These are phyloP conservation scores for Lepeophtheirus nordmannii DNA, from an alignment of 2,888 invertebrate species.

Conservation along the genomic window DNA sequence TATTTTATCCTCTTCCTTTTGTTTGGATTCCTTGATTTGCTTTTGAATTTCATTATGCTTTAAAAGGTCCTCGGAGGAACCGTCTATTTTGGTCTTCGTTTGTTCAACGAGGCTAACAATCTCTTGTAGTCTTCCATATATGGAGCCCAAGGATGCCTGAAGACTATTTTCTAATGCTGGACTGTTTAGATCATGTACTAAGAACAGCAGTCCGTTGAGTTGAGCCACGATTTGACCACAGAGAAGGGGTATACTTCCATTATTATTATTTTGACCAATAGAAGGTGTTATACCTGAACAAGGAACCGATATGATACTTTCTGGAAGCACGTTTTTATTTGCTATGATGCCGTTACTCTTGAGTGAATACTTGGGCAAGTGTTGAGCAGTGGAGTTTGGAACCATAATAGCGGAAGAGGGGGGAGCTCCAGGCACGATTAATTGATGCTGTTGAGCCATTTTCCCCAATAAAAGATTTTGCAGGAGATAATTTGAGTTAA, in stretches of 20 bases:
- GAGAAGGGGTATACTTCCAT: constrained; percentile 18
- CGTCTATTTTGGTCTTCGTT: constrained; percentile 9
- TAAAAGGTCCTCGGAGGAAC: neutral
- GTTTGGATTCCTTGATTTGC: constrained; percentile 12
- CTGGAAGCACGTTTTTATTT: neutral
- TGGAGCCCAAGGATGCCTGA: constrained; percentile 14
- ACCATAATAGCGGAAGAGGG: neutral
- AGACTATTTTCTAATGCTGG: constrained; percentile 15
- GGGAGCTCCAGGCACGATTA: neutral
- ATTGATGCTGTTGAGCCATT: neutral
- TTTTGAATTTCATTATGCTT: constrained; percentile 5
- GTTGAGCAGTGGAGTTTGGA: neutral
- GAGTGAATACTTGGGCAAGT: neutral
- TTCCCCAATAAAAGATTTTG: constrained; percentile 25
- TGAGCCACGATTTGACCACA: constrained; percentile 21
- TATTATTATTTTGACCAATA: neutral
- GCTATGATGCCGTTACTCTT: neutral
- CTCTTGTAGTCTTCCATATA: constrained; percentile 23
- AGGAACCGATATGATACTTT: neutral
- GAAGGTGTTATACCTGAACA: neutral
- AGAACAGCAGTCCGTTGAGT: constrained; percentile 24
- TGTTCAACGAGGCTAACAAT: constrained; percentile 21
- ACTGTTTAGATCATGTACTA: constrained; percentile 12
- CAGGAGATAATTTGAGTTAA: constrained; percentile 23
- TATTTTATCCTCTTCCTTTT: constrained; percentile 15